Evolutionary conservation across 1,140 invertebrate species (phyloP).

Genomic region (Aphelenchoides fujianensis): DNA sequence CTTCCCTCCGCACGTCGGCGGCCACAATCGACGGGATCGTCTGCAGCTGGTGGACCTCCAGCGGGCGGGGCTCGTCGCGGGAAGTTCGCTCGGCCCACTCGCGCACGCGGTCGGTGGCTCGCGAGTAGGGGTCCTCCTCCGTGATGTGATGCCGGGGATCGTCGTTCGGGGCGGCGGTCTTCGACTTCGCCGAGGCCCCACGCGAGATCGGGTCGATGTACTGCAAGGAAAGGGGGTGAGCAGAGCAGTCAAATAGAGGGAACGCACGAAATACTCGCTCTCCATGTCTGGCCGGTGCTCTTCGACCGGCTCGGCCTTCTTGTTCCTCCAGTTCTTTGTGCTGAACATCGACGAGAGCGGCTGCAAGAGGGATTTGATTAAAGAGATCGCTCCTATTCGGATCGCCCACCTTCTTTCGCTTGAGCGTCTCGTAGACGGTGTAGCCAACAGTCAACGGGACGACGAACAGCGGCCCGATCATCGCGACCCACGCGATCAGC

Average conservation of each 20-base stretch:
- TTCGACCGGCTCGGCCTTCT: slow-evolving; percentile 33
- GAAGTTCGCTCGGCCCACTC: slow-evolving; percentile 34
- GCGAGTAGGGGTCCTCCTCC: slow-evolving; percentile 24
- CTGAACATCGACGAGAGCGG: slow-evolving; percentile 9
- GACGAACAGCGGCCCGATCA: slow-evolving; percentile 54
- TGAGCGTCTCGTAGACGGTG: slow-evolving; percentile 31
- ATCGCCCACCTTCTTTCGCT: slow-evolving; percentile 20
- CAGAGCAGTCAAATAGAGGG: slow-evolving; percentile 8
- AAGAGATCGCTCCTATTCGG: neutral
- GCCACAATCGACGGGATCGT: neutral
- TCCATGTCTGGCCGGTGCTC: slow-evolving; percentile 34
- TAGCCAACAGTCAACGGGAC: slow-evolving; percentile 38
- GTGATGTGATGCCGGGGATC: slow-evolving; percentile 9
- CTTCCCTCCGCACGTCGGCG: neutral
- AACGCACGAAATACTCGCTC: slow-evolving; percentile 29
- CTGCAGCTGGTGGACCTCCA: neutral
- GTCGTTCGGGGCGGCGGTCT: neutral
- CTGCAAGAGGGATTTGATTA: slow-evolving; percentile 13
- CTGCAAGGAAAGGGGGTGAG: slow-evolving; percentile 28
- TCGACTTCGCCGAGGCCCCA: slow-evolving; percentile 45
- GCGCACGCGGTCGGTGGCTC: slow-evolving; percentile 20
- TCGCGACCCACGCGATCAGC: slow-evolving; percentile 55
- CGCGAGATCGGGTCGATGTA: slow-evolving; percentile 49
- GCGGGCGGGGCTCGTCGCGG: slow-evolving; percentile 1
- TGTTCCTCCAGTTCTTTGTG: slow-evolving; percentile 29